Percentiles rank a stretch among this genome's conserved stretches.
phyloP scores from a whole-genome alignment of 2,113 vertebrate species.

The Oreochromis tanganicae region DNA sequence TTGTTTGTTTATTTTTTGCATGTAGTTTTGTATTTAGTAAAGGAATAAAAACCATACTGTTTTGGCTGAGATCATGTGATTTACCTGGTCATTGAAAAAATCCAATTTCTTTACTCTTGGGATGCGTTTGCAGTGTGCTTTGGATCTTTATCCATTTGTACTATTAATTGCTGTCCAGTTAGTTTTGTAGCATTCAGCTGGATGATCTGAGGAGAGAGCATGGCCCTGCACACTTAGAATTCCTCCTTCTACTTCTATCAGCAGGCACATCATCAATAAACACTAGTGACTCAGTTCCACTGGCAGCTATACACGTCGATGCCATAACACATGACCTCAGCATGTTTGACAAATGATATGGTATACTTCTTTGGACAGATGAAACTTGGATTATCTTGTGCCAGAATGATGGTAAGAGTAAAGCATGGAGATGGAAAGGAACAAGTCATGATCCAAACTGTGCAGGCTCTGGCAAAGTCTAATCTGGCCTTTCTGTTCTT shows the following conservation, averaged over 20 bases:
- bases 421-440: not conserved
- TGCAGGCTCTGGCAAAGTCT: not conserved
- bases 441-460: not conserved
- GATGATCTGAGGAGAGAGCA: not conserved
- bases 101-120: not conserved
- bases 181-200: not conserved
- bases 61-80: not conserved
- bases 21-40: not conserved
- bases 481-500: not conserved
- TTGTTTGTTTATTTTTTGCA: not conserved
- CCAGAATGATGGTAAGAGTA: not conserved
- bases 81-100: not conserved
- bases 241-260: not conserved
- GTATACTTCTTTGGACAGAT: not conserved
- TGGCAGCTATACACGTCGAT: not conserved
- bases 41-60: not conserved
- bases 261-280: not conserved
- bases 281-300: not conserved
- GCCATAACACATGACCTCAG: not conserved
- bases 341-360: not conserved
- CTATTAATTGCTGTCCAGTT: not conserved
- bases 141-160: not conserved
- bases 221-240: not conserved
- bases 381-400: not conserved
- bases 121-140: not conserved